Evolutionary conservation across 2,888 invertebrate species (phyloP).

Genomic region (Stratiomys singularior): DNA sequence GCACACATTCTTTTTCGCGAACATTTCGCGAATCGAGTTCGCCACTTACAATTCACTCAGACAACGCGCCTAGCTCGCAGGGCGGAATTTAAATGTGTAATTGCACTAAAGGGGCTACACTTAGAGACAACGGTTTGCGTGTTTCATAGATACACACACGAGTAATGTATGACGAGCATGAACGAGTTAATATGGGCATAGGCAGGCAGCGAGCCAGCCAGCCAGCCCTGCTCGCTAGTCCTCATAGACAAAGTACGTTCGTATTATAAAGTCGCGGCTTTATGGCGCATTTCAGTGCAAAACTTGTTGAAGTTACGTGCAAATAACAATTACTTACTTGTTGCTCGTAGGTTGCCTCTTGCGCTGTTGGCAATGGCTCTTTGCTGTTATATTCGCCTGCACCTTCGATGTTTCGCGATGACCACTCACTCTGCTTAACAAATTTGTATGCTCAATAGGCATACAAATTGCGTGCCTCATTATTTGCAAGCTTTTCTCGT

Average conservation of each 20-base stretch:
- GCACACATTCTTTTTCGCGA: constrained; percentile 14
- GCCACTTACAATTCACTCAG: not conserved
- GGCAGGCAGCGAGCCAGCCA: too few species aligned
- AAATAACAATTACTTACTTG: constrained; percentile 25
- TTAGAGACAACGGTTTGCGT: not conserved
- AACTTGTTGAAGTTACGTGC: constrained; percentile 28
- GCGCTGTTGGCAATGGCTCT: not conserved
- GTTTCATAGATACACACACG: not conserved
- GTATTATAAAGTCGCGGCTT: constrained; percentile 18
- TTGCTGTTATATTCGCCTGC: not conserved
- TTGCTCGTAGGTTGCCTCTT: constrained; percentile 15
- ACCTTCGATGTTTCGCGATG: not conserved
- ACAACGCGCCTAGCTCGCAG: not conserved
- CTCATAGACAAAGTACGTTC: constrained; percentile 3
- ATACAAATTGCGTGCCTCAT: not conserved
- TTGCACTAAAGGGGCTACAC: constrained; percentile 23
- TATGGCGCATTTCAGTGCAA: constrained; percentile 34
- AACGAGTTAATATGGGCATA: not conserved
- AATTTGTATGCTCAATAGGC: constrained; percentile 14
- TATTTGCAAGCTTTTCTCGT: not conserved
- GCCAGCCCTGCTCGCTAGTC: too few species aligned
- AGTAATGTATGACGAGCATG: not conserved
- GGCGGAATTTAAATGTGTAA: constrained; percentile 27
- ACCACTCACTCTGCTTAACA: not conserved
- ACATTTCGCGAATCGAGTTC: constrained; percentile 1